These are phyloP conservation scores for Conchocele bisecta DNA, from an alignment of 2,888 invertebrate genomes.

Conservation along the genomic window DNA sequence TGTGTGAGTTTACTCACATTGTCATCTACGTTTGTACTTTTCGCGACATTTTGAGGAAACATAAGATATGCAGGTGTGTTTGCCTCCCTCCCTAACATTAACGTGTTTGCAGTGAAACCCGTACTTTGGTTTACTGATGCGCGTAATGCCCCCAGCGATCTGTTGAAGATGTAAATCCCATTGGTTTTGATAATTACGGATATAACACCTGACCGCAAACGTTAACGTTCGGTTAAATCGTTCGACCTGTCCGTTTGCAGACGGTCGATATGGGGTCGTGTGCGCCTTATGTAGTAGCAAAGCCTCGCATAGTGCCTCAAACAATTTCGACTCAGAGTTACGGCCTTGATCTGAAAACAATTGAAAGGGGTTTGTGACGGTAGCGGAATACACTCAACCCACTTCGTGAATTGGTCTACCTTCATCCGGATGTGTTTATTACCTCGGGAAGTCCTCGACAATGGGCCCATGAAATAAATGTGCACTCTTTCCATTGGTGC, in stretches of 20 bases:
- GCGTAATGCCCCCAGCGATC: slow-evolving; percentile 17
- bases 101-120: slow-evolving; percentile 20
- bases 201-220: slow-evolving; percentile 6
- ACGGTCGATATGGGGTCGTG: slow-evolving; percentile 14
- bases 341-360: slow-evolving; percentile 19
- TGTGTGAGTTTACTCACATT: background rate
- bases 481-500: slow-evolving; percentile 22
- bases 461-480: slow-evolving; percentile 6
- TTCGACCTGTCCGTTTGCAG: slow-evolving; percentile 13
- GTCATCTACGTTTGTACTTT: background rate
- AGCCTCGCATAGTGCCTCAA: background rate
- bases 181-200: slow-evolving; percentile 1
- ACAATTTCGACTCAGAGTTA: slow-evolving; percentile 16
- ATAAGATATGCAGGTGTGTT: slow-evolving; percentile 1
- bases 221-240: slow-evolving; percentile 6
- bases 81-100: slow-evolving; percentile 19
- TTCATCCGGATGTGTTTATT: slow-evolving; percentile 25
- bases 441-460: background rate
- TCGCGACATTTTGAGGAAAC: background rate
- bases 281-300: slow-evolving; percentile 14
- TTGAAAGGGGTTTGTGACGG: background rate
- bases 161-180: slow-evolving; percentile 18
- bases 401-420: slow-evolving; percentile 21
- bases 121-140: slow-evolving; percentile 17
- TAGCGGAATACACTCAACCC: background rate